Percentiles rank a stretch among this genome's conserved stretches.
These are phyloP conservation scores for Dynastes tityus DNA, from an alignment of 2,888 invertebrate species.

Conservation along the genomic window DNA sequence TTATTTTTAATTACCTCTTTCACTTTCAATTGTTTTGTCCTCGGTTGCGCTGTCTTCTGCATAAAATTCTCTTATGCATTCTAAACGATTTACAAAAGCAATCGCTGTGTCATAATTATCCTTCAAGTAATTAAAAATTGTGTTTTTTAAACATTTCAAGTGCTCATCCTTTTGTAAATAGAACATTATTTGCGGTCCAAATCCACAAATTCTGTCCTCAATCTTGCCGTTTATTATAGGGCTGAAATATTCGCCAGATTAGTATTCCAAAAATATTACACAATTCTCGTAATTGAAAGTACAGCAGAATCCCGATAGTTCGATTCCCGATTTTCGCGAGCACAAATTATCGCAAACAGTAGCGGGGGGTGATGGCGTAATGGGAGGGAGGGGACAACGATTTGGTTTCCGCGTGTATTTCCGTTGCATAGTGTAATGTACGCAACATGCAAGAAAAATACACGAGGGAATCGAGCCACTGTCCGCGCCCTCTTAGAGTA, in stretches of 20 bases:
- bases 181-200: conserved; percentile 80
- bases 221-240: conserved; percentile 88
- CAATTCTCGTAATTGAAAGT: background rate
- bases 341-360: too few relatives aligned
- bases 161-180: conserved; percentile 80
- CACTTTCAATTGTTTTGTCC: conserved; percentile 75
- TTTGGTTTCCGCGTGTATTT: too few relatives aligned
- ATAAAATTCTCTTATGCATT: conserved; percentile 78
- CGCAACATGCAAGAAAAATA: too few relatives aligned
- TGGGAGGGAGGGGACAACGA: too few relatives aligned
- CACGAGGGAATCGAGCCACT: too few relatives aligned
- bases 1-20: conserved; percentile 71
- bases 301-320: background rate
- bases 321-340: too few relatives aligned
- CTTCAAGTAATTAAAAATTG: conserved; percentile 75
- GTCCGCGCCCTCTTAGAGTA: too few relatives aligned
- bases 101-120: conserved; percentile 77
- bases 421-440: too few relatives aligned
- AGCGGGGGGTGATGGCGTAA: too few relatives aligned
- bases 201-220: conserved; percentile 83
- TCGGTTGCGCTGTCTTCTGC: conserved; percentile 80
- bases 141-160: conserved; percentile 73
- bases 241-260: conserved; percentile 67
- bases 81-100: conserved; percentile 79
- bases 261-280: background rate